phyloP scores from a whole-genome alignment of 2,797 vertebrate species.

The Enteromius unitaeniatus region DNA sequence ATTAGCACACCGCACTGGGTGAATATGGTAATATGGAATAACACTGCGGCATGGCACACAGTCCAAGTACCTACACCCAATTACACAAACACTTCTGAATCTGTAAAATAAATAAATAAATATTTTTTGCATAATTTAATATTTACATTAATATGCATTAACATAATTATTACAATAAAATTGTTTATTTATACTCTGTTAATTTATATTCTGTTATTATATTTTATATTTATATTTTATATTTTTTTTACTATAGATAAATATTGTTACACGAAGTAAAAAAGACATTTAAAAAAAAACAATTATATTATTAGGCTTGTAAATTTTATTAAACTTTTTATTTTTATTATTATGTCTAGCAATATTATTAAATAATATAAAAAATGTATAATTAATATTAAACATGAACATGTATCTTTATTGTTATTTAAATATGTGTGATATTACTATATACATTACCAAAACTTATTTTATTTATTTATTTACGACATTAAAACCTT shows the following conservation, averaged over 20 bases:
- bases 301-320: too few relatives aligned
- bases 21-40: slow-evolving; percentile 9
- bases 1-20: slow-evolving; percentile 43
- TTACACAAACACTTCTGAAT: slow-evolving; percentile 8
- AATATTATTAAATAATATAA: background rate
- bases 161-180: background rate
- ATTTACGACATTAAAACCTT: background rate
- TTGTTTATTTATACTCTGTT: background rate
- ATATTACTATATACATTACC: background rate
- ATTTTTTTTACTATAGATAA: background rate
- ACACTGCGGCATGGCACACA: background rate
- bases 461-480: background rate
- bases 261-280: background rate
- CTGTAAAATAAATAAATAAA: background rate
- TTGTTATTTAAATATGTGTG: background rate
- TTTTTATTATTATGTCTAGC: background rate
- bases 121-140: background rate
- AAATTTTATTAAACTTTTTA: background rate
- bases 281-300: too few relatives aligned
- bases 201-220: background rate
- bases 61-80: background rate
- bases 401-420: background rate
- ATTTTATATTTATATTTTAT: background rate
- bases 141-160: background rate
- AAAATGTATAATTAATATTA: background rate